phyloP scores from a whole-genome alignment of 2,888 invertebrate genomes.

The Volucella inanis region DNA sequence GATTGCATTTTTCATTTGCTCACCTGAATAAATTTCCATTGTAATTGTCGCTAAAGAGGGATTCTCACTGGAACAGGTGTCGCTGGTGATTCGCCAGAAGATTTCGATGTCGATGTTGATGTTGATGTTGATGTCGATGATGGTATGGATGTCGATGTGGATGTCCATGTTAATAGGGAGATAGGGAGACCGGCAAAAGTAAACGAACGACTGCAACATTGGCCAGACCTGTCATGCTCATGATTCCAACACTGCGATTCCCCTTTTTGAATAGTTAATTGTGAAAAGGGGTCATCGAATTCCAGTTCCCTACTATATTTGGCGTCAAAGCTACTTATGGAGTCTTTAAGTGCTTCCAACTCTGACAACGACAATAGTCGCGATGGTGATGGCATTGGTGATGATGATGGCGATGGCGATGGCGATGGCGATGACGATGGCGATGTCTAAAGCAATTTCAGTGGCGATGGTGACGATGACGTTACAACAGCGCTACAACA shows the following conservation, averaged over 20 bases:
- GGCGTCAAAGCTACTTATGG: slow-evolving; percentile 54
- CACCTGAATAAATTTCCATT: slow-evolving; percentile 72
- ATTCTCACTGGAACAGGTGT: slow-evolving; percentile 61
- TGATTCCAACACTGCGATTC: slow-evolving; percentile 50
- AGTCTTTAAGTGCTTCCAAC: slow-evolving; percentile 7
- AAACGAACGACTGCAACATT: slow-evolving; percentile 37
- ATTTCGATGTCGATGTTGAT: not conserved
- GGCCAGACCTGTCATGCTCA: slow-evolving; percentile 63
- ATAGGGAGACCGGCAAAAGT: not conserved
- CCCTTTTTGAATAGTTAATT: slow-evolving; percentile 71
- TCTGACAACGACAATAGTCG: slow-evolving; percentile 5
- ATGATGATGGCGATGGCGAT: not conserved
- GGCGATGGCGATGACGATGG: not conserved
- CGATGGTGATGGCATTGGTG: not conserved
- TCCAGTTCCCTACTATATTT: slow-evolving; percentile 34
- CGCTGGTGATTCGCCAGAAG: slow-evolving; percentile 29
- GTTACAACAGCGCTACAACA: slow-evolving; percentile 1
- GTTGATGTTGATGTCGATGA: slow-evolving; percentile 29
- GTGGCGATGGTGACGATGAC: not conserved
- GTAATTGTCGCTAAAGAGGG: slow-evolving; percentile 57
- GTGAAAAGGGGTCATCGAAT: slow-evolving; percentile 66
- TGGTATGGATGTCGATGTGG: slow-evolving; percentile 1
- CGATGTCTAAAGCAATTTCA: not conserved
- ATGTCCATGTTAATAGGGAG: slow-evolving; percentile 32
- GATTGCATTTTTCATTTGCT: slow-evolving; percentile 59